Evolutionary conservation across 2,113 vertebrate species (phyloP).

Genomic region (Cyprinus carpio): DNA sequence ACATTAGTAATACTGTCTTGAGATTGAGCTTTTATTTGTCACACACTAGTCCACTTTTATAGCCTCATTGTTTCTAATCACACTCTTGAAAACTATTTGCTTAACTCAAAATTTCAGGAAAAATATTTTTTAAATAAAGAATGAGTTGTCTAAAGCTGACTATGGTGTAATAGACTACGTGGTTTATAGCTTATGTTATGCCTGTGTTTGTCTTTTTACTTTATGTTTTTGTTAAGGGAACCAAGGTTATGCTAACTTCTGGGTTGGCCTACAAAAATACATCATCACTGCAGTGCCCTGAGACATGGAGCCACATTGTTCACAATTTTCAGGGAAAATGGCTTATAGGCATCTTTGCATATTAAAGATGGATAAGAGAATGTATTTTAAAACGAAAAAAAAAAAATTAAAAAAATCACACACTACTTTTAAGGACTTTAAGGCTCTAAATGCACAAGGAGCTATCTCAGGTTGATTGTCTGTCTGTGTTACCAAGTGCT

Average conservation of each 20-base stretch:
- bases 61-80: too few species aligned
- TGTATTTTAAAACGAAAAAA: neutral
- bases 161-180: too few species aligned
- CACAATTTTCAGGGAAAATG: neutral
- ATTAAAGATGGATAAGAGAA: neutral
- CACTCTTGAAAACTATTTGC: too few species aligned
- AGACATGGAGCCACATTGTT: neutral
- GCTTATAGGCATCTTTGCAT: neutral
- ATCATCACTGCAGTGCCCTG: too few species aligned
- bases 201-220: neutral
- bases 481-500: constrained; percentile 48
- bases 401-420: neutral
- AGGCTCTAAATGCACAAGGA: neutral
- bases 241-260: neutral
- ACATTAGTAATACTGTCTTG: too few species aligned
- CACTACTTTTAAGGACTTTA: neutral
- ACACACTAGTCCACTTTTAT: too few species aligned
- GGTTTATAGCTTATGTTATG: neutral
- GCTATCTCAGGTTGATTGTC: constrained; percentile 40
- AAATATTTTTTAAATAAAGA: too few species aligned
- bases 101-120: too few species aligned
- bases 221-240: neutral
- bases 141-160: too few species aligned
- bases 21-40: too few species aligned
- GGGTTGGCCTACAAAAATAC: neutral